Conservation (phyloP, 2,113 vertebrate species). For the Psittacara wagleri region DNA sequence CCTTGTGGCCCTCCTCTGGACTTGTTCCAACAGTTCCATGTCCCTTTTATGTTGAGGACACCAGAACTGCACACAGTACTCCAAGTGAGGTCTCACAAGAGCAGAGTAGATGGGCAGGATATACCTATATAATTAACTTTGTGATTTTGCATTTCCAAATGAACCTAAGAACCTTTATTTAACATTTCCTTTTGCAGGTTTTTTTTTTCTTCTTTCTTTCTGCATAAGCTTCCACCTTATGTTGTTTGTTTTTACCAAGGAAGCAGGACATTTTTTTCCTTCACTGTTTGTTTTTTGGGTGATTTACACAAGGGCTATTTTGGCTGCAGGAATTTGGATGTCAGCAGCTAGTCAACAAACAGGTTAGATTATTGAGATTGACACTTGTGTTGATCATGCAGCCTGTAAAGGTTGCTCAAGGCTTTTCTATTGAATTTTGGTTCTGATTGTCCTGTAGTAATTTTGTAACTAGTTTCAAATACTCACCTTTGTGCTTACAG, state of each 20-base stretch:
- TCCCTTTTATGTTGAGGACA: too few relatives aligned
- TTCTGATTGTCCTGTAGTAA: background rate
- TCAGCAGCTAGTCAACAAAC: constrained; percentile 24
- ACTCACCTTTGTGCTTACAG: background rate
- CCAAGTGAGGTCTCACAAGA: too few relatives aligned
- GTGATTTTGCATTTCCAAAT: background rate
- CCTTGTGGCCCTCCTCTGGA: too few relatives aligned
- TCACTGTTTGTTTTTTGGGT: background rate
- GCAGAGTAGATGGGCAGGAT: too few relatives aligned
- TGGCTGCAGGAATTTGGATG: background rate
- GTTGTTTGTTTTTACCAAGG: background rate
- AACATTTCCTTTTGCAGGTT: background rate
- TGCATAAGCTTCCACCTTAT: background rate
- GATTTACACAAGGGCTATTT: background rate
- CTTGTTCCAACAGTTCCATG: too few relatives aligned
- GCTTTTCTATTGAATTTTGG: background rate
- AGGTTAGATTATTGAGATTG: background rate
- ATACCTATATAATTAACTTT: background rate
- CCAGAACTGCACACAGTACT: too few relatives aligned
- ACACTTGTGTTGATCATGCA: background rate
- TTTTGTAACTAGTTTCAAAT: background rate
- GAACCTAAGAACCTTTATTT: background rate
- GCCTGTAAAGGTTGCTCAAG: background rate
- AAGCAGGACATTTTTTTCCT: background rate
- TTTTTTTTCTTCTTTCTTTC: background rate